Evolutionary conservation across 1,140 invertebrate genomes (phyloP), one percentile per base, ranked within the genome.

Genomic region (Vollenhovia emeryi): DNA sequence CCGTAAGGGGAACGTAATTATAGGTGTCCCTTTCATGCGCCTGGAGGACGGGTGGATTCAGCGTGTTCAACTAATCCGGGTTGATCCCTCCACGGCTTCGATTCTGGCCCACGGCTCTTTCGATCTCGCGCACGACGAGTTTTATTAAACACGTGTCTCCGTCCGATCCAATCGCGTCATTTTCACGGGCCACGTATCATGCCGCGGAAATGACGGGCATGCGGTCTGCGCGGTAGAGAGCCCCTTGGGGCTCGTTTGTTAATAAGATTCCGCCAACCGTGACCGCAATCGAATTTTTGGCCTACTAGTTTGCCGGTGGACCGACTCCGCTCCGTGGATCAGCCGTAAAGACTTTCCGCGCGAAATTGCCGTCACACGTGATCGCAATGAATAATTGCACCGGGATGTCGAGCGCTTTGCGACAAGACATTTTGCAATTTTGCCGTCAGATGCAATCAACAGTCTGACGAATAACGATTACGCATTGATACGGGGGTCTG

Each of bases 1-100:
- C 82, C 83, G 79, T 87, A 86, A 87, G 85, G 66, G 83, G 75
- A 91, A 92, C 90, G 89, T 91, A 92, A 92, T 92, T 92, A 92
- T 92, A 87, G 87, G 71, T 89, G 84, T 87, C 80, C 80, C 89
- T 92, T 92, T 92, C 86, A 92, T 89, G 75, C 87, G 55, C 33
- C 86, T 52, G 43, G 48, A 60, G 84, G 76, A 86, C 87, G 86
- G 84, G 86, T 74, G 78, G 74, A 87, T 90, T 64, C 87, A 84
- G 64, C 85, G 60, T 78, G 80, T 78, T 66, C 87, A 83, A 89
- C 89, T 89, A 91, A 91, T 90, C 90, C 21, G 86, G 73, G 84
- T 87, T 91, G 86, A 90, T 91, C 88, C 76, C 86, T 76, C 21
- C 73, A 27, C 78, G 30, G 73, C 66, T 87, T 83, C 89, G 86